Conservation (phyloP, 2,797 vertebrate species). For the Huso huso region DNA sequence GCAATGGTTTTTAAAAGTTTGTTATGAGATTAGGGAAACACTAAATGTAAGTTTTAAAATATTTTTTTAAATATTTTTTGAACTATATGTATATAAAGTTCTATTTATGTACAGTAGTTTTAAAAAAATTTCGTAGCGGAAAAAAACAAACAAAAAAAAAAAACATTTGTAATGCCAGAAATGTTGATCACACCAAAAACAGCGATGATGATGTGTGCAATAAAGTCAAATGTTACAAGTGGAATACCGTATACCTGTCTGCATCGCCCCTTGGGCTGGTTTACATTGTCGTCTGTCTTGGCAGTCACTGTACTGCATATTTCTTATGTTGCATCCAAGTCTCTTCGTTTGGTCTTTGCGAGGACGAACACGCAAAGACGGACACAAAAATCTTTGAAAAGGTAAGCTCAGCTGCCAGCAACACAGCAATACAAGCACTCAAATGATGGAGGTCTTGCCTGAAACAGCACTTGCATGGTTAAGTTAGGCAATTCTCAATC, state of each 20-base stretch:
- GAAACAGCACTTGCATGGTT: no score
- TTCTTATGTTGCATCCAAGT: no score
- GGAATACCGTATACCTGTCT: conserved; percentile 37
- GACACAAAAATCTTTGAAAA: no score
- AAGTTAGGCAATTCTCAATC: no score
- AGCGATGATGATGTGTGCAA: conserved; percentile 56
- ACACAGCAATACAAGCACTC: no score
- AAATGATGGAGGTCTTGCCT: no score
- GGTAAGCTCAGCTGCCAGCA: no score
- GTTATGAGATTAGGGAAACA: conserved; percentile 44
- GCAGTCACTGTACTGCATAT: conserved; percentile 10
- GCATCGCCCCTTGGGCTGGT: conserved; percentile 37
- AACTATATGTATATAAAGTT: conserved; percentile 35
- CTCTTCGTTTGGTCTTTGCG: no score
- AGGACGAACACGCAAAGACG: no score
- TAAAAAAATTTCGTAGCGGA: conserved; percentile 9
- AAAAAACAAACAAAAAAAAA: conserved; percentile 34
- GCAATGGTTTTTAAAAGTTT: conserved; percentile 29
- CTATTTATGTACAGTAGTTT: conserved; percentile 49
- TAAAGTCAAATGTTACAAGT: conserved; percentile 62
- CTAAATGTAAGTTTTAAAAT: conserved; percentile 41
- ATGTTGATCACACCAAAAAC: conserved; percentile 57
- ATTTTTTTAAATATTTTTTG: conserved; percentile 23
- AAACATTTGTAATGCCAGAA: conserved; percentile 50
- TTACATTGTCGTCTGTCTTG: conserved; percentile 26